Base-by-base conservation (phyloP, 2,888 invertebrate genomes). In the Drosophila pseudotakahashii region DNA sequence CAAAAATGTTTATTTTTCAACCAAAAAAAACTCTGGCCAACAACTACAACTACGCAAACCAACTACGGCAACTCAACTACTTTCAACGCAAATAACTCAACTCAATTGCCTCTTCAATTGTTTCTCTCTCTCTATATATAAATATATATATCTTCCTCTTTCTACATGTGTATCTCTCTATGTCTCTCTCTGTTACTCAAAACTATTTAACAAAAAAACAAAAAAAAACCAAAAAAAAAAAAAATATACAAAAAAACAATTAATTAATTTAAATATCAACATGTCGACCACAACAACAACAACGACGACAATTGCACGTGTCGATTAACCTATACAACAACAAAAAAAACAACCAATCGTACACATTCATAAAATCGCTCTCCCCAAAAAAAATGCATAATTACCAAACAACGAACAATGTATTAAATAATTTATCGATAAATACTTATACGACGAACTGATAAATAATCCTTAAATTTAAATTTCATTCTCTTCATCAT, bases 91-190 rank as follows among this genome's bases (percentile, higher is more conserved):
- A 73, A 67, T 52, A 70, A 79, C 70, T 81, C 73, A 68, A 75
- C 75, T 70, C 77, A 73, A 86, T 73, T 78, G 79, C 77, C 79
- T 87, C 88, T 79, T 77, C 85, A 85, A 82, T 70, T 79, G 71
- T 85, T 70, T 76, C 53, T 75, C 47, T 75, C 47, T 45, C 26
- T 47, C 47, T 47, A 32, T 47, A 47, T 47, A 48, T 76, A 48
- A 77, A 58, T 72, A 62, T 73, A 69, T 62, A 76, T 81, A 52
- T 81, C 72, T 74, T 73, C 66, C 72, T 58, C 44, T 39, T 36
- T 55, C 42, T 69, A 45, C 51, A 44, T 55, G 50, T 64, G 45
- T 69, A 42, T 74, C 59, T 63, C 69, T 70, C 54, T 76, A 72
- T 67, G 58, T 73, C 62, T 69, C 73, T 73, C 71, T 70, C 59